Evolutionary conservation across 2,113 vertebrate species (phyloP).

Genomic region (Gallinago media): DNA sequence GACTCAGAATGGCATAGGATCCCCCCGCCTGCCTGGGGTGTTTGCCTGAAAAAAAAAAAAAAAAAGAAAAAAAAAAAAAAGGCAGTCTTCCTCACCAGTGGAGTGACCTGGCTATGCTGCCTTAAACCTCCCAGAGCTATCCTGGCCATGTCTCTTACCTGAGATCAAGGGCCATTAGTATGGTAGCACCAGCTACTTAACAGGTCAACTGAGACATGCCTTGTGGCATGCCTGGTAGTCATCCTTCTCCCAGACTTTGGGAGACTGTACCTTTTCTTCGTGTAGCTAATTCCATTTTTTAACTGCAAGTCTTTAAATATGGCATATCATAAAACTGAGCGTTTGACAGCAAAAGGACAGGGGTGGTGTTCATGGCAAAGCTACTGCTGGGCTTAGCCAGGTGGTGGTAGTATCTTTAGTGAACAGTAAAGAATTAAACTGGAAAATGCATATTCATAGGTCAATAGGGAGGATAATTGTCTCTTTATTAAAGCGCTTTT

Average conservation of each 20-base stretch:
- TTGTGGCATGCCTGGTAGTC: background rate
- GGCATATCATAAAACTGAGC: background rate
- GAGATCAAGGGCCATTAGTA: background rate
- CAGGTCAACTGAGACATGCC: background rate
- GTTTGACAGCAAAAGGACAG: background rate
- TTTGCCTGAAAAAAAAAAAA: background rate
- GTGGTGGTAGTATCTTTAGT: background rate
- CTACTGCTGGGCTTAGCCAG: background rate
- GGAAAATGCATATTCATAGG: background rate
- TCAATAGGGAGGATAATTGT: background rate
- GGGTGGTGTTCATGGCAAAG: background rate
- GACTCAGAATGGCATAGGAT: background rate
- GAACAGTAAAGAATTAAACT: background rate
- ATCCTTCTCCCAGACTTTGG: background rate
- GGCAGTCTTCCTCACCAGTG: background rate
- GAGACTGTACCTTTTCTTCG: background rate
- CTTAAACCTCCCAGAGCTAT: background rate
- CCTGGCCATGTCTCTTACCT: background rate
- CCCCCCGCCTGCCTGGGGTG: fast-evolving
- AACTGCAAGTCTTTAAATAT: background rate
- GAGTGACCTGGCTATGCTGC: background rate
- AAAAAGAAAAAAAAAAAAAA: background rate
- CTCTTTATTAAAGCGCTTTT: background rate
- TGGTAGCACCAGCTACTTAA: background rate
- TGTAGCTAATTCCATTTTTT: background rate